A percentile compares a stretch with the other conserved stretches of the same genome.
These are phyloP conservation scores for Bubalus kerabau DNA, from an alignment of 2,113 vertebrate genomes.

Conservation along the genomic window DNA sequence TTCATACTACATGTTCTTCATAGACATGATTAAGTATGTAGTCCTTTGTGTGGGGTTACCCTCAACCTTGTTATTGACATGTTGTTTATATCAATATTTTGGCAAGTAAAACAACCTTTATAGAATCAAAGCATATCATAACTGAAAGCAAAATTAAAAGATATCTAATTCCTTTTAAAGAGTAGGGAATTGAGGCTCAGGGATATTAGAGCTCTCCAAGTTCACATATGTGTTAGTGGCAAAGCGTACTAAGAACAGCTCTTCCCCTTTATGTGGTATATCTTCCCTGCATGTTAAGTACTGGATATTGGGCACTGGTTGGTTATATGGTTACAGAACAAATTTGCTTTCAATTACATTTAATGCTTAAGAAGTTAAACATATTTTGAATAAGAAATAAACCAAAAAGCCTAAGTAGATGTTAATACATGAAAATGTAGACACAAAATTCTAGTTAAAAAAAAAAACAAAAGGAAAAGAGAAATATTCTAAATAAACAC, in stretches of 20 bases:
- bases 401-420: background rate
- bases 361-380: background rate
- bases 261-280: background rate
- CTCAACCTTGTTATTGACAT: background rate
- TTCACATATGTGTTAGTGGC: background rate
- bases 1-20: background rate
- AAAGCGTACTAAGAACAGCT: background rate
- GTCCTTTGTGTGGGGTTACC: background rate
- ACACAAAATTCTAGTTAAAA: background rate
- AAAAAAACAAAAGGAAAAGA: background rate
- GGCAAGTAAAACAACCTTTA: background rate
- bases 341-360: background rate
- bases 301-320: background rate
- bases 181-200: background rate
- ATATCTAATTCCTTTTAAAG: background rate
- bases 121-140: background rate
- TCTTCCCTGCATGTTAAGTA: background rate
- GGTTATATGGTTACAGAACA: background rate
- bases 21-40: background rate
- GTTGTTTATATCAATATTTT: background rate
- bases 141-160: background rate
- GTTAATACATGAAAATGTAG: background rate
- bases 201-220: background rate
- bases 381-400: background rate
- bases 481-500: background rate